phyloP scores from a whole-genome alignment of 2,797 vertebrate species.

The Ctenosaura bakeri region DNA sequence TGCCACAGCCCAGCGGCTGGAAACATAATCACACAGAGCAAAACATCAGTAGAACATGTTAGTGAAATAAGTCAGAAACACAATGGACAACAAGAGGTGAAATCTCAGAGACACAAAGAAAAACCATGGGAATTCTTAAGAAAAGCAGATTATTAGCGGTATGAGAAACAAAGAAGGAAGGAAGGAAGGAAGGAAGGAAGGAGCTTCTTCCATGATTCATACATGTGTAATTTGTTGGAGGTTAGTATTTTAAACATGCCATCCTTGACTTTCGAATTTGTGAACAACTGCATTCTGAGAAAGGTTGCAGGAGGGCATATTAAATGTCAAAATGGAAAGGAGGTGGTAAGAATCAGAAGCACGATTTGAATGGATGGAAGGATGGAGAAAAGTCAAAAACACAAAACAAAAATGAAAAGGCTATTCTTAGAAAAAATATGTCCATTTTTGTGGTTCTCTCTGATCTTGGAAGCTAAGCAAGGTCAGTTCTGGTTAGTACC shows the following conservation, averaged over 20 bases:
- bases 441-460: background rate
- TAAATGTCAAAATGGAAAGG: conserved; percentile 6
- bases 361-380: conserved; percentile 12
- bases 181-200: background rate
- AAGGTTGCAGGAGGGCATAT: background rate
- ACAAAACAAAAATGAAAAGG: background rate
- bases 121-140: conserved; percentile 41
- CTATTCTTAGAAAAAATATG: background rate
- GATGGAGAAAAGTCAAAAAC: background rate
- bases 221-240: background rate
- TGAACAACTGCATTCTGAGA: background rate
- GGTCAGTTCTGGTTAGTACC: no score
- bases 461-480: no score
- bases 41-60: conserved; percentile 51
- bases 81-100: conserved; percentile 33
- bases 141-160: background rate
- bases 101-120: conserved; percentile 51
- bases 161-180: background rate
- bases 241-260: background rate
- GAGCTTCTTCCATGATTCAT: background rate
- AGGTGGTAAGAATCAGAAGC: background rate
- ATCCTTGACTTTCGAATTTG: background rate
- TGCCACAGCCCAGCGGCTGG: background rate
- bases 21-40: conserved; percentile 40
- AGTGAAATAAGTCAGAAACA: conserved; percentile 50